These are phyloP conservation scores for Micromys minutus DNA, from an alignment of 2,113 vertebrate species.

Conservation along the genomic window DNA sequence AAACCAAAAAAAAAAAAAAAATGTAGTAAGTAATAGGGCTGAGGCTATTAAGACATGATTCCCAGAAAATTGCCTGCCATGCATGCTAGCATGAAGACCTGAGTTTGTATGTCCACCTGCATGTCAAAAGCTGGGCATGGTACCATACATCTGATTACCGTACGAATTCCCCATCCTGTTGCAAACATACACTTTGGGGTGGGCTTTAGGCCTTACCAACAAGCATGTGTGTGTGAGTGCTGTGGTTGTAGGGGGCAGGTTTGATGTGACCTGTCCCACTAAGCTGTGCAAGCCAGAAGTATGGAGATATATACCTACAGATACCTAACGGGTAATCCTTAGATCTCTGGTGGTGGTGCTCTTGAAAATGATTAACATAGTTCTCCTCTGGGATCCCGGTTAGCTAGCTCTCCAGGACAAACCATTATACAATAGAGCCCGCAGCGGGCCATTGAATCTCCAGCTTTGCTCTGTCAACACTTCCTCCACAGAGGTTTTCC, in stretches of 20 bases:
- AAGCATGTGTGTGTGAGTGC: neutral
- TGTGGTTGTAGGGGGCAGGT: neutral
- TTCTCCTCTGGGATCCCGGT: neutral
- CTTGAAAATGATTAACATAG: neutral
- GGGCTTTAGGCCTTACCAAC: neutral
- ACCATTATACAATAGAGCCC: neutral
- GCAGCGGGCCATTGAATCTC: neutral
- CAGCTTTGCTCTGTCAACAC: neutral
- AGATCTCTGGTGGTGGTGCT: neutral
- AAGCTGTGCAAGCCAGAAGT: neutral
- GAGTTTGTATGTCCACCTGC: neutral
- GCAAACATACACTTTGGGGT: neutral
- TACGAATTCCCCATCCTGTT: rapidly evolving
- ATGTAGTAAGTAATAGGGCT: neutral
- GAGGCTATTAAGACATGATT: neutral
- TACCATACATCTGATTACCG: neutral
- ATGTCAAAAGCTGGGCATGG: neutral
- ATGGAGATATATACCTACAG: too few species aligned
- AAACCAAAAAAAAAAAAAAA: neutral
- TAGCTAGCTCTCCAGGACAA: neutral
- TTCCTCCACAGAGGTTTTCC: neutral
- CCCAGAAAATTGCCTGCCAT: neutral
- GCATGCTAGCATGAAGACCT: neutral
- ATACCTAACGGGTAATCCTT: neutral
- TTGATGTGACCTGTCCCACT: neutral